A percentile compares a stretch with the other conserved stretches of the same genome.
phyloP scores from a whole-genome alignment of 2,113 vertebrate species.

The Hepsetus odoe region DNA sequence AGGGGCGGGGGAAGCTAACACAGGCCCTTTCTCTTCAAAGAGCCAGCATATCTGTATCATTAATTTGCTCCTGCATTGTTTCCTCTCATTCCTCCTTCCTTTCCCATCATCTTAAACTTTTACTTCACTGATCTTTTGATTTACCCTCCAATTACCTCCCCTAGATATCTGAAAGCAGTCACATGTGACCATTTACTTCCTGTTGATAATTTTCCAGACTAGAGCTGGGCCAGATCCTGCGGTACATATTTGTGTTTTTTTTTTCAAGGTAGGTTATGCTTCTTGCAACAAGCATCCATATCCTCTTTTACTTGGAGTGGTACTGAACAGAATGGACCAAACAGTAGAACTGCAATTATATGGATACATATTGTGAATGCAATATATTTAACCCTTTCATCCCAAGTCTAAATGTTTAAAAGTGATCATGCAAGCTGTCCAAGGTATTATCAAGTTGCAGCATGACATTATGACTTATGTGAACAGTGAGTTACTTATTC shows the following conservation, averaged over 20 bases:
- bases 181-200: slow-evolving; percentile 10
- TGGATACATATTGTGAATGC: neutral
- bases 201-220: neutral
- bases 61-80: slow-evolving; percentile 37
- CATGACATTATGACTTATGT: too few relatives aligned
- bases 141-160: slow-evolving; percentile 8
- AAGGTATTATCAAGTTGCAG: too few relatives aligned
- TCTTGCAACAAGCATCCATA: too few relatives aligned
- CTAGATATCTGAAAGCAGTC: slow-evolving; percentile 1
- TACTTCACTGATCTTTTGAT: neutral
- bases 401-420: too few relatives aligned
- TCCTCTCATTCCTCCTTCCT: slow-evolving; percentile 22
- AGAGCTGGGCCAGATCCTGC: neutral
- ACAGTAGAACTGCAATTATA: too few relatives aligned
- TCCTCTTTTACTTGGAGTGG: too few relatives aligned
- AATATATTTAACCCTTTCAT: too few relatives aligned
- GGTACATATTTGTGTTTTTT: neutral
- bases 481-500: too few relatives aligned
- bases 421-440: too few relatives aligned
- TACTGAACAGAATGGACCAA: too few relatives aligned
- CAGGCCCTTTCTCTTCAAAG: slow-evolving; percentile 41
- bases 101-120: slow-evolving; percentile 19
- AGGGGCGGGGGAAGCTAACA: slow-evolving; percentile 35
- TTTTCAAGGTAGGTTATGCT: neutral
- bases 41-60: slow-evolving; percentile 29